A percentile compares a stretch with the other conserved stretches of the same genome.
Evolutionary conservation across 1,140 invertebrate species (phyloP).

Genomic region (Cotesia chilonis): DNA sequence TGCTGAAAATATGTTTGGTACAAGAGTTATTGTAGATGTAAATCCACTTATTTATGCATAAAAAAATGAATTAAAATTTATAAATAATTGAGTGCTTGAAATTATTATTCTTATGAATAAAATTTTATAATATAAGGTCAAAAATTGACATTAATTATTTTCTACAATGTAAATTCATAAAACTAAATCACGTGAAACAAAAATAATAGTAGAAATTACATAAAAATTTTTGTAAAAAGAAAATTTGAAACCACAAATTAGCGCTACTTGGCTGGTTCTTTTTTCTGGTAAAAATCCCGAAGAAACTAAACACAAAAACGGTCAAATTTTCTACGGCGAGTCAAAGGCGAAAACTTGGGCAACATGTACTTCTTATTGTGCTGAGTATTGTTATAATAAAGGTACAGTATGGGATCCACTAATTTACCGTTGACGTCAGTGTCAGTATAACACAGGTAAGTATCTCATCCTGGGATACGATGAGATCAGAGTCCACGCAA

Average conservation of each 20-base stretch:
- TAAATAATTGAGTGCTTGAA: no score
- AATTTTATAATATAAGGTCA: no score
- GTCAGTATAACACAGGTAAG: neutral
- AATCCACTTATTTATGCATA: no score
- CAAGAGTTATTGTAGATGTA: no score
- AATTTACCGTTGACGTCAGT: neutral
- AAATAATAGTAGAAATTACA: no score
- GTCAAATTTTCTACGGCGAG: conserved; percentile 7
- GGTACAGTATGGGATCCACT: no score
- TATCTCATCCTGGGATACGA: neutral
- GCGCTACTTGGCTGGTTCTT: neutral
- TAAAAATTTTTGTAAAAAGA: conserved; percentile 1
- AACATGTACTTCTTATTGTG: neutral
- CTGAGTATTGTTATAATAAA: neutral
- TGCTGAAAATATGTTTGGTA: no score
- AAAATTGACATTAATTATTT: no score
- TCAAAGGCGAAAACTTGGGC: neutral
- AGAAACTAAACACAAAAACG: neutral
- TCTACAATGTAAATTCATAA: no score
- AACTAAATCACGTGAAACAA: no score
- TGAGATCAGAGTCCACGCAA: neutral
- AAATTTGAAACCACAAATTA: conserved; percentile 13
- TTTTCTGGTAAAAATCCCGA: neutral
- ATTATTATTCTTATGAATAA: no score
- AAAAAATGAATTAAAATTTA: no score